Conservation (phyloP, 2,797 vertebrate genomes). For the Rhabdophis nuchalis region DNA sequence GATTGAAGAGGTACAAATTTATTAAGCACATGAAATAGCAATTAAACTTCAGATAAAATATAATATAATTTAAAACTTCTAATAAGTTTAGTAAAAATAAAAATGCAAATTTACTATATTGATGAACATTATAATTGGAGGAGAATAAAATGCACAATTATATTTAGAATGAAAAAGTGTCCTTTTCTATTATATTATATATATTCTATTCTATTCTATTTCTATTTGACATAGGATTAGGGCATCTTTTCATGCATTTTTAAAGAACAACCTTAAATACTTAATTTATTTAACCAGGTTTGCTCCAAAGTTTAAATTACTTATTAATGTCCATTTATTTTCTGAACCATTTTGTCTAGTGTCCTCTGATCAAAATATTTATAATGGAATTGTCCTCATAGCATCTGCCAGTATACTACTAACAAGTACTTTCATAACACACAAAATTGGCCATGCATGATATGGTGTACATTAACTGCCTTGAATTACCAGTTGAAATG, state of each 20-base stretch:
- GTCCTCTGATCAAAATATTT: constrained; percentile 22
- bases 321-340: constrained; percentile 7
- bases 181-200: neutral
- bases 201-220: no score
- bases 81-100: neutral
- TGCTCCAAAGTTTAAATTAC: neutral
- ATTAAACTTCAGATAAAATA: neutral
- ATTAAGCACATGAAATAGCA: neutral
- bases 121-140: neutral
- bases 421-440: constrained; percentile 1
- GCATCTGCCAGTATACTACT: neutral
- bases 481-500: constrained; percentile 20
- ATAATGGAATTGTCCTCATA: neutral
- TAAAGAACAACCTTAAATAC: neutral
- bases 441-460: neutral
- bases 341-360: neutral
- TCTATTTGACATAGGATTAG: neutral
- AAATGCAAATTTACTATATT: neutral
- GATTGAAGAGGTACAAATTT: neutral
- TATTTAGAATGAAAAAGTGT: neutral
- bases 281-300: neutral
- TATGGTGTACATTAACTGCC: constrained; percentile 9
- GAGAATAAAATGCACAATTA: neutral
- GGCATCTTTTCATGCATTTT: neutral
- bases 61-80: neutral